phyloP scores from a whole-genome alignment of 2,113 vertebrate species.

The Numenius arquata region DNA sequence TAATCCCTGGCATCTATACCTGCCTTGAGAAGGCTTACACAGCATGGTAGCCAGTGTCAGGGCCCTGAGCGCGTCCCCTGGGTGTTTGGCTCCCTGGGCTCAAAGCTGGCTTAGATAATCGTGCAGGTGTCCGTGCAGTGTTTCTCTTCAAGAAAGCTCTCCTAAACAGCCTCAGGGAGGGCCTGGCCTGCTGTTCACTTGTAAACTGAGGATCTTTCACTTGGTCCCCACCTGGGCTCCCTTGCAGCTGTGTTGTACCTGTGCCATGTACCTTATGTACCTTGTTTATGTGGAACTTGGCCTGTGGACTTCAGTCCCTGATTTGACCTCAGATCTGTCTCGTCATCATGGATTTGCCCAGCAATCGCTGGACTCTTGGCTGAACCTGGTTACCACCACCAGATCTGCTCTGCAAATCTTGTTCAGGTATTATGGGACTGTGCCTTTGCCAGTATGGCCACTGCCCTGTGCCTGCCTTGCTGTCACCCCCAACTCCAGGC shows the following conservation, averaged over 20 bases:
- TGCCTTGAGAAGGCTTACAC: not conserved
- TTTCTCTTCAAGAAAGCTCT: not conserved
- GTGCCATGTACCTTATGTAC: not conserved
- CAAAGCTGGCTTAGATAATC: not conserved
- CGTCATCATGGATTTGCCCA: fast-evolving
- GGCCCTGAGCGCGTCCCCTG: not conserved
- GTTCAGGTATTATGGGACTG: fast-evolving
- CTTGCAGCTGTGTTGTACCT: not conserved
- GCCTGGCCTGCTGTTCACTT: not conserved
- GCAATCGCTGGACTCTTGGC: not conserved
- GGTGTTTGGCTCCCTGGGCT: not conserved
- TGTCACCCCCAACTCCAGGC: not conserved
- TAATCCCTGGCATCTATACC: not conserved
- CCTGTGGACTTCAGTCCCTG: not conserved
- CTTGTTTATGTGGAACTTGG: not conserved
- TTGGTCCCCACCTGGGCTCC: not conserved
- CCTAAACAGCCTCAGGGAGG: not conserved
- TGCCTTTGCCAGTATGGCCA: not conserved
- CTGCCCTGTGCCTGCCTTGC: not conserved
- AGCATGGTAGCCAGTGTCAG: not conserved
- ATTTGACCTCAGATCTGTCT: not conserved
- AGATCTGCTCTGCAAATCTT: not conserved
- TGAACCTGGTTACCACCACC: not conserved
- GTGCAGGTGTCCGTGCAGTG: not conserved
- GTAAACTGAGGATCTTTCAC: not conserved